A percentile compares a stretch with the other conserved stretches of the same genome.
Evolutionary conservation across 2,797 vertebrate species (phyloP).

Genomic region (Sebastes alutus): DNA sequence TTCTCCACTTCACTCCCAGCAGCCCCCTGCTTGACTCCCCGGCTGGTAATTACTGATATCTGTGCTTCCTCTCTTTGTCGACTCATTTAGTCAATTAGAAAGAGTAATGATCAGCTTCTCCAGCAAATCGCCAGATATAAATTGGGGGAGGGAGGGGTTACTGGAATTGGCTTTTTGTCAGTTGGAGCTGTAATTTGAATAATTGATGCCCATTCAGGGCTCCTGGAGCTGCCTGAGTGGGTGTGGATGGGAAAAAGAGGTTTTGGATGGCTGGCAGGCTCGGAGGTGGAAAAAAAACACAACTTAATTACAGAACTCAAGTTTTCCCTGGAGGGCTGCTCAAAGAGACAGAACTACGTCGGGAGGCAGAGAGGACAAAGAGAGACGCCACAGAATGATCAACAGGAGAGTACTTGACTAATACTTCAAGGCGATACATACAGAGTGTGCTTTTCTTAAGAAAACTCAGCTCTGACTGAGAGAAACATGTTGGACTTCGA

Average conservation of each 20-base stretch:
- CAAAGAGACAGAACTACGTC: background rate
- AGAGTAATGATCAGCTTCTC: slow-evolving; percentile 78
- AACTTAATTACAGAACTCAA: slow-evolving; percentile 60
- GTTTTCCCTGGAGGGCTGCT: slow-evolving; percentile 54
- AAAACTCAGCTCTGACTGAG: background rate
- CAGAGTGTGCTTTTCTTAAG: slow-evolving; percentile 37
- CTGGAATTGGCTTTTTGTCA: slow-evolving; percentile 82
- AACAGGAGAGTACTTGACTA: slow-evolving; percentile 36
- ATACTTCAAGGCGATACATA: slow-evolving; percentile 24
- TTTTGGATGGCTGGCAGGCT: slow-evolving; percentile 43
- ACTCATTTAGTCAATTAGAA: slow-evolving; percentile 81
- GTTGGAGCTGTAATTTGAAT: slow-evolving; percentile 79
- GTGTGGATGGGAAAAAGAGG: slow-evolving; percentile 43
- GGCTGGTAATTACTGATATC: slow-evolving; percentile 70
- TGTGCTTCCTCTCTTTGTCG: slow-evolving; percentile 76
- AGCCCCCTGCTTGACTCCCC: slow-evolving; percentile 55
- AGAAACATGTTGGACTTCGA: background rate
- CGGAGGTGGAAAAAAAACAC: slow-evolving; percentile 43
- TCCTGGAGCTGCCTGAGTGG: slow-evolving; percentile 57
- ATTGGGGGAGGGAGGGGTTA: slow-evolving; percentile 52
- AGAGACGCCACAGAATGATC: slow-evolving; percentile 25
- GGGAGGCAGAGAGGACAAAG: slow-evolving; percentile 34
- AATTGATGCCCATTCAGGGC: slow-evolving; percentile 73
- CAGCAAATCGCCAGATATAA: slow-evolving; percentile 75
- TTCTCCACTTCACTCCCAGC: slow-evolving; percentile 57